phyloP scores from a whole-genome alignment of 2,888 invertebrate species.

The Mongoloraphidia duomilia region DNA sequence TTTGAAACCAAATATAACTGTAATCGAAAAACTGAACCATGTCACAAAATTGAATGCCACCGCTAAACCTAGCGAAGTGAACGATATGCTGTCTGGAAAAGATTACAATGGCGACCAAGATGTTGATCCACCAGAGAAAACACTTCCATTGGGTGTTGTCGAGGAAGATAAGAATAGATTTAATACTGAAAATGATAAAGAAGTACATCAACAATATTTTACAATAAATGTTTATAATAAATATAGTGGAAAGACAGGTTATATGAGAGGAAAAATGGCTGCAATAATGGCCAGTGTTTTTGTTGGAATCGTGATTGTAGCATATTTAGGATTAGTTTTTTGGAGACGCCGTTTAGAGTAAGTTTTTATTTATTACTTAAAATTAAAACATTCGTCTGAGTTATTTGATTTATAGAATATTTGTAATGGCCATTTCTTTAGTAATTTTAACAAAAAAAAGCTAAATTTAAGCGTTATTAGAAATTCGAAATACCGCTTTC shows the following conservation, averaged over 20 bases:
- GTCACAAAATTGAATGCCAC: not conserved
- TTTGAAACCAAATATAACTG: no score
- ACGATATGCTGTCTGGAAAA: not conserved
- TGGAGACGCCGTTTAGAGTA: conserved; percentile 33
- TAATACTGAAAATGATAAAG: conserved; percentile 18
- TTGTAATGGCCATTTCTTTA: no score
- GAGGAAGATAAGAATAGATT: conserved; percentile 14
- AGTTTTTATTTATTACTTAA: conserved; percentile 16
- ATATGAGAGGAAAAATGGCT: conserved; percentile 16
- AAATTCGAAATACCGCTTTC: no score
- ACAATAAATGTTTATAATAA: not conserved
- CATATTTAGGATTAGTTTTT: conserved; percentile 27
- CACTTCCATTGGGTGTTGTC: not conserved
- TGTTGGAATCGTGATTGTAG: conserved; percentile 24
- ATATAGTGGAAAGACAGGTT: not conserved
- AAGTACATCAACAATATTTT: conserved; percentile 4
- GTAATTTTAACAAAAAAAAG: no score
- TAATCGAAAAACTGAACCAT: no score
- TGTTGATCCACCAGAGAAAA: not conserved
- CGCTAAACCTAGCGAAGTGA: not conserved
- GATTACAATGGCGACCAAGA: not conserved
- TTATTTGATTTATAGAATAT: not conserved
- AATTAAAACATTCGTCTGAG: not conserved
- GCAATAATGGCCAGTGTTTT: conserved; percentile 21
- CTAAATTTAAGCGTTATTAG: no score